These are phyloP conservation scores for Macrophya alboannulata DNA, from an alignment of 2,888 invertebrate species.

Conservation along the genomic window DNA sequence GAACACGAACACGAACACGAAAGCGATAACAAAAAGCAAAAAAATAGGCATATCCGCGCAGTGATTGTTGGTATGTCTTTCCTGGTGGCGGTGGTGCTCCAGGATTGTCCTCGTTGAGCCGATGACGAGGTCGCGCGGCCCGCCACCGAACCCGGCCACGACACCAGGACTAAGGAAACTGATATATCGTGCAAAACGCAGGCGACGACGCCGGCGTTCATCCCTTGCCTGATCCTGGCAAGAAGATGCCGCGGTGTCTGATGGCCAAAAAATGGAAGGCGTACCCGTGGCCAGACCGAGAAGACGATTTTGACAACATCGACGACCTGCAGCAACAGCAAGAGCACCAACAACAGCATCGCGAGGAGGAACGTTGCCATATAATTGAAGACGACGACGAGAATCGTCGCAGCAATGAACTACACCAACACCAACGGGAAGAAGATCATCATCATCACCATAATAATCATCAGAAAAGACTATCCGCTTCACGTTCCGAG, in stretches of 20 bases:
- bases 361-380: slow-evolving; percentile 67
- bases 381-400: slow-evolving; percentile 82
- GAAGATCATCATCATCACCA: slow-evolving; percentile 33
- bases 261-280: slow-evolving; percentile 98
- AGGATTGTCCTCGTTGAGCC: slow-evolving; percentile 71
- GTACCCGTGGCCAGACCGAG: slow-evolving; percentile 89
- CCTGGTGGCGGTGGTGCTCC: slow-evolving; percentile 69
- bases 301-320: slow-evolving; percentile 73
- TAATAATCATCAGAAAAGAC: slow-evolving; percentile 20
- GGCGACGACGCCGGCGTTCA: slow-evolving; percentile 68
- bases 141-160: slow-evolving; percentile 69
- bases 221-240: slow-evolving; percentile 83
- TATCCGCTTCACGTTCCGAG: slow-evolving; percentile 64
- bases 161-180: slow-evolving; percentile 66
- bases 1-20: slow-evolving; percentile 48
- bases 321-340: slow-evolving; percentile 72
- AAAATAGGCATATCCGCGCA: slow-evolving; percentile 26
- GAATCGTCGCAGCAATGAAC: slow-evolving; percentile 61
- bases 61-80: slow-evolving; percentile 60
- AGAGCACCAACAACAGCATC: slow-evolving; percentile 61
- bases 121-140: slow-evolving; percentile 72
- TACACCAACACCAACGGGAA: slow-evolving; percentile 63
- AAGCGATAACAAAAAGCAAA: slow-evolving; percentile 35
- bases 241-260: slow-evolving; percentile 95
- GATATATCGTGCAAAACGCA: slow-evolving; percentile 68